phyloP scores from a whole-genome alignment of 2,797 vertebrate genomes.

The Brotogeris chrysoptera region DNA sequence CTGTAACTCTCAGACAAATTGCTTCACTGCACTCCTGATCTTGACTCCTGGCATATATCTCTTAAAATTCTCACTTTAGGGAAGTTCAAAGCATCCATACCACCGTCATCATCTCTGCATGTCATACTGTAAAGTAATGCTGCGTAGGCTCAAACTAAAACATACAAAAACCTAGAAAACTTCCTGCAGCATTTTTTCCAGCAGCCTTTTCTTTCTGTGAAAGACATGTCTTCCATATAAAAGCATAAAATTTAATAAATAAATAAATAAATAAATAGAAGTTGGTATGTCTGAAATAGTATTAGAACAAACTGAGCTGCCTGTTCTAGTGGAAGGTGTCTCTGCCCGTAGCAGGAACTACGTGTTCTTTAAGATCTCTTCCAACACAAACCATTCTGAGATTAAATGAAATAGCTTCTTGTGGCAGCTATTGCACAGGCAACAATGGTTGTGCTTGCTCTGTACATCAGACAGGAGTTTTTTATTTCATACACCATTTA shows the following conservation, averaged over 20 bases:
- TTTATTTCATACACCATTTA: constrained; percentile 78
- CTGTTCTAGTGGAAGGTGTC: neutral
- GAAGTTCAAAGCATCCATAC: neutral
- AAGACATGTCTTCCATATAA: neutral
- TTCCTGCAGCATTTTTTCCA: neutral
- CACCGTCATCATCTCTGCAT: neutral
- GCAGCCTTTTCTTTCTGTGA: neutral
- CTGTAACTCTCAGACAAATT: neutral
- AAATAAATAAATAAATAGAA: neutral
- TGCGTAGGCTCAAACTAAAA: neutral
- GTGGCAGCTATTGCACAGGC: neutral
- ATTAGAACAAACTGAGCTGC: constrained; percentile 29
- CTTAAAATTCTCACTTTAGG: neutral
- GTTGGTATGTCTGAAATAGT: constrained; percentile 26
- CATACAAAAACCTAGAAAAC: neutral
- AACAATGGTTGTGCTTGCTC: neutral
- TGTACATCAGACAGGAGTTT: constrained; percentile 67
- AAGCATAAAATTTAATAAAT: neutral
- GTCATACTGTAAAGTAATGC: neutral
- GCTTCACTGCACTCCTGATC: neutral
- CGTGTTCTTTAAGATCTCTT: neutral
- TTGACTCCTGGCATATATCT: neutral
- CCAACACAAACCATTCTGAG: neutral
- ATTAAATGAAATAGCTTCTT: constrained; percentile 13
- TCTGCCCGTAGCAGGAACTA: neutral